Evolutionary conservation across 2,113 vertebrate genomes (phyloP).

Genomic region (Corythornis madagascariensis): DNA sequence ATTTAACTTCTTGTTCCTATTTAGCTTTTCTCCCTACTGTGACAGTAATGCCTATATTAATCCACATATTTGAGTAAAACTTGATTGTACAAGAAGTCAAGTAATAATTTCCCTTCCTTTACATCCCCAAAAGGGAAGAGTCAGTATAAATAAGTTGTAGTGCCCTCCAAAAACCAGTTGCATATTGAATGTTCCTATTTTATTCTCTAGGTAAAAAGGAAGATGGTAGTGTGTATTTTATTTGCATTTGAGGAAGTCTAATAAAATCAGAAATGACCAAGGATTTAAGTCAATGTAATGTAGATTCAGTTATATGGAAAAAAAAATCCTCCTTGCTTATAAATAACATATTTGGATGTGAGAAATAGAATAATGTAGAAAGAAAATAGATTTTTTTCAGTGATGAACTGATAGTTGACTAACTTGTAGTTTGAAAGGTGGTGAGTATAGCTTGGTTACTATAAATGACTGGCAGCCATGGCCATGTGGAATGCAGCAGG

Average conservation of each 20-base stretch:
- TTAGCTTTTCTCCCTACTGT: not conserved
- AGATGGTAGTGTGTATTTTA: not conserved
- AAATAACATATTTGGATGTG: not conserved
- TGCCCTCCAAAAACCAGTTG: not conserved
- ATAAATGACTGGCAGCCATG: not conserved
- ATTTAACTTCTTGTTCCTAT: not conserved
- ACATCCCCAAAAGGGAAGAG: not conserved
- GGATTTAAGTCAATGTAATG: not conserved
- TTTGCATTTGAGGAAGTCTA: not conserved
- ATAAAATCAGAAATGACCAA: not conserved
- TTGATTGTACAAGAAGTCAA: not conserved
- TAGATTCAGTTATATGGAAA: not conserved
- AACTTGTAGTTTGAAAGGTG: not conserved
- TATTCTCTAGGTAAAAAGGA: not conserved
- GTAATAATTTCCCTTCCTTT: not conserved
- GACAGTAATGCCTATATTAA: not conserved
- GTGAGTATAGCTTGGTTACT: not conserved
- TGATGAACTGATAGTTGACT: not conserved
- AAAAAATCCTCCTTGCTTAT: not conserved
- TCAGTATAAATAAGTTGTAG: not conserved
- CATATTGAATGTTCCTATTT: not conserved
- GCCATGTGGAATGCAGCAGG: fast-evolving
- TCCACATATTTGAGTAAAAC: not conserved
- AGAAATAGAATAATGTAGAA: not conserved
- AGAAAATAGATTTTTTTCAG: not conserved